Percentiles rank a stretch among this genome's conserved stretches.
Conservation (phyloP, 2,888 invertebrate species). For the Apocheima hispidaria region DNA sequence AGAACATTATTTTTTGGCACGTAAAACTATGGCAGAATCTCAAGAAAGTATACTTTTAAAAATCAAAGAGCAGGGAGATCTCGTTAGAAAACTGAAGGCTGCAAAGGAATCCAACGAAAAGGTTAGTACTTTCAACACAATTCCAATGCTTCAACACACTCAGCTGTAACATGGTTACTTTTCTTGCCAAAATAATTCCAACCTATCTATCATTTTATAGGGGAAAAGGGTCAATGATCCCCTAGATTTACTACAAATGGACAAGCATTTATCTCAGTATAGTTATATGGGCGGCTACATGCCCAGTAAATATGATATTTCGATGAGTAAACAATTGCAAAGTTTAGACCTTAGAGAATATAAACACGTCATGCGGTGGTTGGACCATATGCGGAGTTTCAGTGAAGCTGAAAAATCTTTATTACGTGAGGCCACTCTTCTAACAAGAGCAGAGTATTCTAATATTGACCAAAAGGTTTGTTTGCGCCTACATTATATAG, state of each 20-base stretch:
- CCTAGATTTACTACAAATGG: constrained; percentile 65
- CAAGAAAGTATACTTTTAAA: constrained; percentile 71
- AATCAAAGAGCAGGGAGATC: constrained; percentile 90
- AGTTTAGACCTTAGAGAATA: constrained; percentile 69
- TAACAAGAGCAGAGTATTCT: constrained; percentile 55
- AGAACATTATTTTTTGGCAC: constrained; percentile 1
- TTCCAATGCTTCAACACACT: background rate
- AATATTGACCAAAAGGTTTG: constrained; percentile 70
- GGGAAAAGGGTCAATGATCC: constrained; percentile 54
- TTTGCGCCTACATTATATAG: constrained; percentile 43
- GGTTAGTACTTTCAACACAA: constrained; percentile 80
- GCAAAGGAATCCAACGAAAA: constrained; percentile 91
- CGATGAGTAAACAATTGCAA: constrained; percentile 66
- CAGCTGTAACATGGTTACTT: background rate
- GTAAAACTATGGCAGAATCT: constrained; percentile 67
- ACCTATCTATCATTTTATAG: constrained; percentile 63
- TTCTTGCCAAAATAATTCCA: constrained; percentile 23
- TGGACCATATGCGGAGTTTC: constrained; percentile 87
- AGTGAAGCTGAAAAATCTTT: constrained; percentile 76
- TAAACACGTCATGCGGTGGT: constrained; percentile 86
- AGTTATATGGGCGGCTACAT: constrained; percentile 86
- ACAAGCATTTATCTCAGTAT: constrained; percentile 79
- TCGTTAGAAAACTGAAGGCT: constrained; percentile 93
- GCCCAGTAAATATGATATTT: constrained; percentile 82
- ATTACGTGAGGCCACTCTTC: constrained; percentile 67